These are phyloP conservation scores for Danio jaintianensis DNA, from an alignment of 2,797 vertebrate species.

Conservation along the genomic window DNA sequence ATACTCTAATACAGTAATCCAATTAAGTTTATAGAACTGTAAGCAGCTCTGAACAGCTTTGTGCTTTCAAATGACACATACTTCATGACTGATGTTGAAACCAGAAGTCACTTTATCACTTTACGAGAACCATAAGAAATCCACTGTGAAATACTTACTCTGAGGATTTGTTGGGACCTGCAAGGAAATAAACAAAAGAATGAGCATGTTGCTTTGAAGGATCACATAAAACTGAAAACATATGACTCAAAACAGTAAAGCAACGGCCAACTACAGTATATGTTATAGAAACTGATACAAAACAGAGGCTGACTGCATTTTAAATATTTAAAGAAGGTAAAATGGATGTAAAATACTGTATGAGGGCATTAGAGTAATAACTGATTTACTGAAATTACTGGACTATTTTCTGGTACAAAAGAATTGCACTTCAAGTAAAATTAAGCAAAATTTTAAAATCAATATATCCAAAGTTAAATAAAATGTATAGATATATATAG, in stretches of 20 bases:
- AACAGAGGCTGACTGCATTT: background rate
- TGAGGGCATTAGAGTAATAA: background rate
- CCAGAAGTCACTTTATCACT: background rate
- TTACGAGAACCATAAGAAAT: background rate
- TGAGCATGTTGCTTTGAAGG: background rate
- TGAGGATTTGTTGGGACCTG: constrained; percentile 71
- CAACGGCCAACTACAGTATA: background rate
- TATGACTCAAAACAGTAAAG: background rate
- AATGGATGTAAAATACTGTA: background rate
- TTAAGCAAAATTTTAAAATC: too few relatives aligned
- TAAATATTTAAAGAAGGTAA: background rate
- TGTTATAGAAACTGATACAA: background rate
- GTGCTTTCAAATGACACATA: constrained; percentile 16
- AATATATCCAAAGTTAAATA: too few relatives aligned
- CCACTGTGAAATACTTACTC: constrained; percentile 73
- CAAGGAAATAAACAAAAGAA: constrained; percentile 48
- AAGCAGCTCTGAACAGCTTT: background rate
- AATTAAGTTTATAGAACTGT: background rate
- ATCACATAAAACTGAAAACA: background rate
- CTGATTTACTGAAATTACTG: background rate
- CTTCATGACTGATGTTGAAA: background rate
- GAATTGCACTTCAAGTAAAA: too few relatives aligned
- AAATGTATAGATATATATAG: too few relatives aligned
- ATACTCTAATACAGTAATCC: background rate
- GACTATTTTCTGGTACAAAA: background rate